Conservation (phyloP, 1,140 invertebrate species). For the Drosophila tristis region DNA sequence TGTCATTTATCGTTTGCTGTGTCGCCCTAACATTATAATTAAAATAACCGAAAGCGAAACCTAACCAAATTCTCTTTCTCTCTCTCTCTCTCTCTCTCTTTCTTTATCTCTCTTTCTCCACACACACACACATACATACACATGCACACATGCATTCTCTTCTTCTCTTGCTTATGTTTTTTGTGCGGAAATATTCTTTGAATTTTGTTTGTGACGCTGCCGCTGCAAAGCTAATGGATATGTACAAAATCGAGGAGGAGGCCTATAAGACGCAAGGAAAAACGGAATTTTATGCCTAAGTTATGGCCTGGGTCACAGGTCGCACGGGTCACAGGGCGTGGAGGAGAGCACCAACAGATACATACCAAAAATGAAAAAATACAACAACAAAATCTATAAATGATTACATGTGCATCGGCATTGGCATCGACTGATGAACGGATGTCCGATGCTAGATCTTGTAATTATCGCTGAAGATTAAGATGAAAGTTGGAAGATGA, state of each 20-base stretch:
- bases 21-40: slow-evolving; percentile 28
- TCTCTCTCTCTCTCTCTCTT: slow-evolving; percentile 28
- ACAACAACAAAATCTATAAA: slow-evolving; percentile 16
- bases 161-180: slow-evolving; percentile 39
- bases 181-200: slow-evolving; percentile 23
- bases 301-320: too few relatives aligned
- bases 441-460: too few relatives aligned
- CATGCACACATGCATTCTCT: slow-evolving; percentile 18
- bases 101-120: slow-evolving; percentile 11
- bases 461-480: too few relatives aligned
- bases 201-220: slow-evolving; percentile 54
- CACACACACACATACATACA: slow-evolving; percentile 16
- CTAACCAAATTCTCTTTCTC: slow-evolving; percentile 25
- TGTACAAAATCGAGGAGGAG: slow-evolving; percentile 97
- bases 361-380: slow-evolving; percentile 31
- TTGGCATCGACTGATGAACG: slow-evolving; percentile 4
- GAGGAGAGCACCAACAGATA: slow-evolving; percentile 32
- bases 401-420: slow-evolving; percentile 4
- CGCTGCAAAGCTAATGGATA: slow-evolving; percentile 92
- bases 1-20: slow-evolving; percentile 55
- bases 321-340: slow-evolving; percentile 13
- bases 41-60: slow-evolving; percentile 22
- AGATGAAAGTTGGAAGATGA: too few relatives aligned
- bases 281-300: slow-evolving; percentile 94
- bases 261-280: slow-evolving; percentile 96